These are phyloP conservation scores for Pissodes strobi DNA, from an alignment of 1,140 invertebrate genomes.

Conservation along the genomic window DNA sequence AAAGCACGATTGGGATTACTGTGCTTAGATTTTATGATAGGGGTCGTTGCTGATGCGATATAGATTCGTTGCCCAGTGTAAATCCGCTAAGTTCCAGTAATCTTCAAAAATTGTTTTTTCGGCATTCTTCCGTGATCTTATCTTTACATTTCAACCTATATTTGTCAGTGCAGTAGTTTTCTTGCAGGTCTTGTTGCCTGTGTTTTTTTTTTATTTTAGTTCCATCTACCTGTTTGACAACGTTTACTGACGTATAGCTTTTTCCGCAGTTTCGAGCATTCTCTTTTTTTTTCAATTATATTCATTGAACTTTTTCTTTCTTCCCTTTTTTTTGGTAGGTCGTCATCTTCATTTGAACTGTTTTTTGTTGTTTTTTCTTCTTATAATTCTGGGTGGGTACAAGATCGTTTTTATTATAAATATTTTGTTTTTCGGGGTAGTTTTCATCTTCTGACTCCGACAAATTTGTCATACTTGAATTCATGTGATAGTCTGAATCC, in stretches of 20 bases:
- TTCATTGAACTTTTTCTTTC: neutral
- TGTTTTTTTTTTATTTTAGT: neutral
- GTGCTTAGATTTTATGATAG: neutral
- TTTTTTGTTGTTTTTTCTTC: too few relatives aligned
- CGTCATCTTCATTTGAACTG: too few relatives aligned
- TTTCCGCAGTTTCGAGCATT: too few relatives aligned
- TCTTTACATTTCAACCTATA: neutral
- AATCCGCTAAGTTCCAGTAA: neutral
- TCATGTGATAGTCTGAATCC: too few relatives aligned
- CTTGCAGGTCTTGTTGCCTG: neutral
- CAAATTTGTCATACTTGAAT: too few relatives aligned
- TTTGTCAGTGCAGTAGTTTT: neutral
- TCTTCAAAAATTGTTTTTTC: neutral
- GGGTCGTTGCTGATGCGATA: neutral
- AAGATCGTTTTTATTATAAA: too few relatives aligned
- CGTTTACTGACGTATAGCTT: too few relatives aligned
- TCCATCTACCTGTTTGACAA: neutral
- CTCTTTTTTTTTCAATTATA: neutral
- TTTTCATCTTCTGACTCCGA: too few relatives aligned
- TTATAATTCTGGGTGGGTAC: too few relatives aligned
- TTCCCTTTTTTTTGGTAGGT: neutral
- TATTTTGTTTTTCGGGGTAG: too few relatives aligned
- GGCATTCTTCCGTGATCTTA: neutral
- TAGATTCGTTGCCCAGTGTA: neutral
- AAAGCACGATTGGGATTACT: neutral